These are phyloP conservation scores for Lasioglossum marginatum DNA, from an alignment of 2,888 invertebrate species.

Conservation along the genomic window DNA sequence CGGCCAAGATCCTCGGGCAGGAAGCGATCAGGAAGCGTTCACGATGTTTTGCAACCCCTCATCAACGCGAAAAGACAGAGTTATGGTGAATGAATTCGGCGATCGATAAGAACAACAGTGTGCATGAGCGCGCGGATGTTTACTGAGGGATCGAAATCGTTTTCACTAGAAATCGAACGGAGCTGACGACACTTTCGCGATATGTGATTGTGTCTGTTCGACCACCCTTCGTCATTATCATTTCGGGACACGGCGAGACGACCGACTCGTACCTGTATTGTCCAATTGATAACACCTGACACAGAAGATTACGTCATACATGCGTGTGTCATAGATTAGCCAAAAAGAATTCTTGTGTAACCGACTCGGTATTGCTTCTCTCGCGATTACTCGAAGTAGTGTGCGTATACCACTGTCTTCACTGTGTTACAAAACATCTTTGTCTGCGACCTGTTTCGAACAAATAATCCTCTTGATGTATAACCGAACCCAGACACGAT, in stretches of 20 bases:
- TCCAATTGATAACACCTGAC: constrained; percentile 36
- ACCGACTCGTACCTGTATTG: constrained; percentile 24
- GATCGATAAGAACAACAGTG: neutral
- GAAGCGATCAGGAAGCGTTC: neutral
- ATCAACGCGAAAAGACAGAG: neutral
- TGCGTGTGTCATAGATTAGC: constrained; percentile 50
- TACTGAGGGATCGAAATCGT: constrained; percentile 53
- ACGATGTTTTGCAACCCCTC: neutral
- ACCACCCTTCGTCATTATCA: constrained; percentile 69
- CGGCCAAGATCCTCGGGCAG: neutral
- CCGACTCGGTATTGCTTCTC: neutral
- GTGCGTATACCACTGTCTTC: neutral
- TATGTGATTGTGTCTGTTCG: constrained; percentile 66
- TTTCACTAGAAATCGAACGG: constrained; percentile 54
- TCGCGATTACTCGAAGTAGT: neutral
- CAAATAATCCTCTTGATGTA: neutral
- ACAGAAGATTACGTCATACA: constrained; percentile 36
- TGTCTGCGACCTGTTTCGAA: neutral
- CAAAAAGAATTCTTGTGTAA: constrained; percentile 50
- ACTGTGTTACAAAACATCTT: neutral
- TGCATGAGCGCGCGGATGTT: constrained; percentile 56
- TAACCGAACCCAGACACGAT: neutral
- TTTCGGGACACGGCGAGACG: constrained; percentile 34
- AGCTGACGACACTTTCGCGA: constrained; percentile 61
- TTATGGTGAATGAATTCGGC: neutral